These are phyloP conservation scores for Paramormyrops kingsleyae DNA, from an alignment of 2,113 vertebrate species.

Conservation along the genomic window DNA sequence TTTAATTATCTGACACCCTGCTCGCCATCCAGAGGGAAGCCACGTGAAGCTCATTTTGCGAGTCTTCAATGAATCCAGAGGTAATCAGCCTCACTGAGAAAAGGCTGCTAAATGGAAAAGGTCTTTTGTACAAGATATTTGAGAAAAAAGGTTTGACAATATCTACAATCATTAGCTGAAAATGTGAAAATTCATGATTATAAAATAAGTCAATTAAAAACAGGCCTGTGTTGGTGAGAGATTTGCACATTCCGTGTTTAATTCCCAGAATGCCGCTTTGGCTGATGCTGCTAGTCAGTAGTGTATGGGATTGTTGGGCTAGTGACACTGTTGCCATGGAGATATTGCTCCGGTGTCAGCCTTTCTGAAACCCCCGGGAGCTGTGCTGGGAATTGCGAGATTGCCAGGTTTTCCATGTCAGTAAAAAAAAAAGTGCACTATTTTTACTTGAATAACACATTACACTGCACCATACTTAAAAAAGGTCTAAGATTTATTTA, in stretches of 20 bases:
- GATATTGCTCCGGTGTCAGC: background rate
- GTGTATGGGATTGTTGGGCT: background rate
- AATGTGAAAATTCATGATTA: background rate
- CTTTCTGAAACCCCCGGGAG: background rate
- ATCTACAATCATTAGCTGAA: background rate
- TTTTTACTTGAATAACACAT: slow-evolving; percentile 6
- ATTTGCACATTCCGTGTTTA: background rate
- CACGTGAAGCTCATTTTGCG: background rate
- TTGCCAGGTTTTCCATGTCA: background rate
- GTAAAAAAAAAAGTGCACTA: background rate
- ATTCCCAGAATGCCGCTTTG: background rate
- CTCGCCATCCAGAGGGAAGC: background rate
- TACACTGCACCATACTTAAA: background rate
- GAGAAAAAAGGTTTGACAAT: background rate
- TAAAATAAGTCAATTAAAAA: background rate
- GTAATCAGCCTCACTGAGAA: background rate
- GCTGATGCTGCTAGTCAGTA: background rate
- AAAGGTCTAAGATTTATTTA: background rate
- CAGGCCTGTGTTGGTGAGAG: background rate
- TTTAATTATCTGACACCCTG: background rate
- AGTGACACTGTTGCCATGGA: background rate
- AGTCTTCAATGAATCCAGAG: background rate
- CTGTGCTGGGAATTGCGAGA: slow-evolving; percentile 1
- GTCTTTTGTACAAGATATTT: background rate
- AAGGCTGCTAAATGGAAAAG: background rate